A percentile compares a stretch with the other conserved stretches of the same genome.
These are phyloP conservation scores for Allolobophora icterica DNA, from an alignment of 2,888 invertebrate genomes.

Conservation along the genomic window DNA sequence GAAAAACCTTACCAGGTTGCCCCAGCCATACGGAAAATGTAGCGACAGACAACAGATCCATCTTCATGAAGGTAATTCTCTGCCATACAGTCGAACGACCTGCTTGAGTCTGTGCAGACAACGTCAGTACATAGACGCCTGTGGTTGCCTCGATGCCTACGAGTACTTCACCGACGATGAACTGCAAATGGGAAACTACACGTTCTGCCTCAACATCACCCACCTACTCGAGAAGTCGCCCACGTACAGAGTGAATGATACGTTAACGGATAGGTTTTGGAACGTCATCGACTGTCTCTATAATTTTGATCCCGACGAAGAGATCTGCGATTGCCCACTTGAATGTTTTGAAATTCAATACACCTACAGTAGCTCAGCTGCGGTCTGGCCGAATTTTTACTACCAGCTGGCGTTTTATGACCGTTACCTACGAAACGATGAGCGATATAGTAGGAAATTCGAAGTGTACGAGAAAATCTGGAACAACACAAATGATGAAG, in stretches of 20 bases:
- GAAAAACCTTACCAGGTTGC: neutral
- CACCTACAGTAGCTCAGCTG: neutral
- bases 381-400: neutral
- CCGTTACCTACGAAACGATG: neutral
- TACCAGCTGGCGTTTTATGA: neutral
- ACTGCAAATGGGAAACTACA: no score
- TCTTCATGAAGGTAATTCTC: neutral
- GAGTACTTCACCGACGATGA: no score
- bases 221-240: no score
- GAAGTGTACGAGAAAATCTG: no score
- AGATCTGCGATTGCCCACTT: no score
- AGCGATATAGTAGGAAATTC: neutral
- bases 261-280: neutral
- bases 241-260: no score
- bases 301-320: no score
- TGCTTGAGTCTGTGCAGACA: neutral
- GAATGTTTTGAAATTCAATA: neutral
- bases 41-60: neutral
- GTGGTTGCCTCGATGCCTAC: neutral
- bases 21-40: constrained; percentile 12
- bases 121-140: neutral
- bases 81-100: neutral
- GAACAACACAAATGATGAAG: no score
- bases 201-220: no score
- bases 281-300: neutral